phyloP scores from a whole-genome alignment of 2,113 vertebrate genomes.

The Strigops habroptila region DNA sequence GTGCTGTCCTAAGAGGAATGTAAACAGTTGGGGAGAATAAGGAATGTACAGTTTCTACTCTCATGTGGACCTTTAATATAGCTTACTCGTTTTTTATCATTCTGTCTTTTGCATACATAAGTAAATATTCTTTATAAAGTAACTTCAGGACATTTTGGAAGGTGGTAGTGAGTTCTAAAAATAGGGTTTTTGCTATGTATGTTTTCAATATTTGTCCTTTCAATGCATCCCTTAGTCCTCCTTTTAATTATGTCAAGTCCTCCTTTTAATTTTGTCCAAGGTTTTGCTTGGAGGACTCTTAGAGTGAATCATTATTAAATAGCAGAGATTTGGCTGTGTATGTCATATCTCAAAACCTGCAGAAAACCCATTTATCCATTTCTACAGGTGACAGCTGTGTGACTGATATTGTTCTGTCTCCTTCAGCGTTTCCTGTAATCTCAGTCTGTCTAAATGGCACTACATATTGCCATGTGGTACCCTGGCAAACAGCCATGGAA shows the following conservation, averaged over 20 bases:
- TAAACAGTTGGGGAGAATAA: background rate
- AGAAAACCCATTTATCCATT: background rate
- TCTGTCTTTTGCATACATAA: background rate
- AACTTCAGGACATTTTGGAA: background rate
- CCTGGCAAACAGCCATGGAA: background rate
- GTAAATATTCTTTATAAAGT: background rate
- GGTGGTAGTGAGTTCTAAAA: background rate
- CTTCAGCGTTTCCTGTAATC: background rate
- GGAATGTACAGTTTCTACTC: background rate
- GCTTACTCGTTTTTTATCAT: background rate
- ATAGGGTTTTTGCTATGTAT: fast-evolving
- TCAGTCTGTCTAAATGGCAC: background rate
- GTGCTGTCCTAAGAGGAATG: background rate
- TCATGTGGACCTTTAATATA: background rate
- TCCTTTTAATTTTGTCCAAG: background rate
- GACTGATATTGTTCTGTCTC: background rate
- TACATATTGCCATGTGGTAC: background rate
- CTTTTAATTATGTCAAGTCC: background rate
- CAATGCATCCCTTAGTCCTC: background rate
- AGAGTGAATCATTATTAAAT: background rate
- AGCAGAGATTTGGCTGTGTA: background rate
- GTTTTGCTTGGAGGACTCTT: background rate
- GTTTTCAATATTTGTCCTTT: background rate
- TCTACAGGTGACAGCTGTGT: background rate
- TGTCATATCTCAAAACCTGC: background rate